A percentile compares a stretch with the other conserved stretches of the same genome.
These are phyloP conservation scores for Sesia apiformis DNA, from an alignment of 2,888 invertebrate genomes.

Conservation along the genomic window DNA sequence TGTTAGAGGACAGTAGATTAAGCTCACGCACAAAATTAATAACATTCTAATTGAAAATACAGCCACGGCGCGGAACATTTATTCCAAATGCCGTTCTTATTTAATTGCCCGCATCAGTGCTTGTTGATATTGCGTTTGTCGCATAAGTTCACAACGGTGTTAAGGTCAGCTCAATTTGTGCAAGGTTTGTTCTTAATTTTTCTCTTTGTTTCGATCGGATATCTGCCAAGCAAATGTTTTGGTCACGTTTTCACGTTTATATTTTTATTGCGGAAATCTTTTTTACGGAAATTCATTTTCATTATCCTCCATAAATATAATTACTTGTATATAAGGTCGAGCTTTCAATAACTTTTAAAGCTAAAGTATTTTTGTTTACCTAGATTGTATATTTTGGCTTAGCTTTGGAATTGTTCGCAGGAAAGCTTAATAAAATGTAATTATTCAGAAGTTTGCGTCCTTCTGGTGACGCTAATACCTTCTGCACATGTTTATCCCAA, in stretches of 20 bases:
- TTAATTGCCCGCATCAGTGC: constrained; percentile 55
- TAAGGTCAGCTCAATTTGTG: constrained; percentile 45
- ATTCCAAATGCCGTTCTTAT: constrained; percentile 12
- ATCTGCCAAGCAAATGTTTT: background rate
- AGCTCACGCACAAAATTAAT: background rate
- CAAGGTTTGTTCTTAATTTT: constrained; percentile 37
- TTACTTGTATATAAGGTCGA: no score
- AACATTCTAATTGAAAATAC: background rate
- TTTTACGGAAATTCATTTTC: no score
- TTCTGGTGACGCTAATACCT: no score
- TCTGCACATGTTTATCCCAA: no score
- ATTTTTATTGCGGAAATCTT: no score
- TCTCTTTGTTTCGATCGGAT: background rate
- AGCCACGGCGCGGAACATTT: background rate
- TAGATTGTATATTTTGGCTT: no score
- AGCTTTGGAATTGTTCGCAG: no score
- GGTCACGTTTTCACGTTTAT: no score
- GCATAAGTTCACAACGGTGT: constrained; percentile 51
- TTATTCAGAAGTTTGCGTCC: background rate
- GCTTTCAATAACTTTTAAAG: no score
- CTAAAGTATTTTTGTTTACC: no score
- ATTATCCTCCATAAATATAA: no score
- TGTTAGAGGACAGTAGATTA: background rate
- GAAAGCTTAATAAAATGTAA: no score
- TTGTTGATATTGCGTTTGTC: constrained; percentile 40